Base-by-base conservation (phyloP, 2,113 vertebrate species). In the Caranx ignobilis region DNA sequence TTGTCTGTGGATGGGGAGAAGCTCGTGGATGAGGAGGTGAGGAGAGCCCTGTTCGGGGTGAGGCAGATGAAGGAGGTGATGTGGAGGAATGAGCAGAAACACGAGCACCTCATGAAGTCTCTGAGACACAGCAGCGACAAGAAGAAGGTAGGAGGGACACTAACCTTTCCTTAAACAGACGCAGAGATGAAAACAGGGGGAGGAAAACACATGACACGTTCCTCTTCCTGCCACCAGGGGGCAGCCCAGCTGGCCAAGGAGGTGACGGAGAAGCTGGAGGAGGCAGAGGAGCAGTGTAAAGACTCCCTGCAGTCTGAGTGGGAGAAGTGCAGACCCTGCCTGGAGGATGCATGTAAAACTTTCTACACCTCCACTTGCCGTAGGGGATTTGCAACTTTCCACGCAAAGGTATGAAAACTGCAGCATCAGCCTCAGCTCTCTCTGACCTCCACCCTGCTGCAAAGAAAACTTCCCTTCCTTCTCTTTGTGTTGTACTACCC, bases 31-130 rank as follows among this genome's bases (percentile, higher is more conserved):
- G 94, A 96, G 88, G 96, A 97, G 57, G 91, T 98, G 91, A 96
- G 85, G 77, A 96, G 92, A 81, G 96, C 97, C 62, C 92, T 99
- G 87, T 93, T 93, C 19, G 97, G 97, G 47, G 93, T 97, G 76
- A 97, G 96, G 80, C 94, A 97, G 92, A 97, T 99, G 95, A 97
- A 95, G 95, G 94, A 95, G 69, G 90, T 95, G 88, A 96, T 98
- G 97, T 94, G 95, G 91, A 96, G 71, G 90, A 97, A 96, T 11
- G 94, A 94, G 91, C 94, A 95, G 83, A 97, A 98, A 64, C 97
- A 99, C 0, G 54, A 90, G 59, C 91, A 94, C 62, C 94, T 98
- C 48, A 96, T 97, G 95, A 95, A 93, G 87, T 96, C 96, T 7
- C 91, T 98, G 78, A 94, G 86, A 82, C 95, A 95, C 89, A 97